Conservation (phyloP, 1,140 invertebrate genomes). For the Helicoverpa zea region DNA sequence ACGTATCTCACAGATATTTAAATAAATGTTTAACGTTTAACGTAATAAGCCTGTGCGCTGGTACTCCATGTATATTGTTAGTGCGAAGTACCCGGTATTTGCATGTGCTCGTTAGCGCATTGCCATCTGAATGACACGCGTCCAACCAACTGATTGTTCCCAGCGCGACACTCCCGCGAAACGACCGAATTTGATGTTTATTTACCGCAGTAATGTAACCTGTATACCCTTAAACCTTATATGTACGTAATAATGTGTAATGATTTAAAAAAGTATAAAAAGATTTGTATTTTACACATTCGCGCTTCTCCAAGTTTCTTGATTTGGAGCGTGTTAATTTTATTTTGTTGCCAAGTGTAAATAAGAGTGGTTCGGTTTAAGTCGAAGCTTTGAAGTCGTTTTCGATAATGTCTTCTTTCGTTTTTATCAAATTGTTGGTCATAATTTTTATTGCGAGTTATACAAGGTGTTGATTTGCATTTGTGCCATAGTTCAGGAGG, state of each 20-base stretch:
- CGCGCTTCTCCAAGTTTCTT: not conserved
- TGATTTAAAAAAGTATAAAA: constrained; percentile 45
- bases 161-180: constrained; percentile 34
- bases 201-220: constrained; percentile 38
- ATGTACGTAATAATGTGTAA: constrained; percentile 45
- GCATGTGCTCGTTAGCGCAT: constrained; percentile 84
- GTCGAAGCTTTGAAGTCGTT: constrained; percentile 3
- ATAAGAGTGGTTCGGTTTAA: constrained; percentile 6
- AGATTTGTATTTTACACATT: constrained; percentile 32
- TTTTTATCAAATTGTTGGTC: constrained; percentile 19
- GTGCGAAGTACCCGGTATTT: constrained; percentile 70
- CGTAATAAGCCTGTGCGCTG: constrained; percentile 55
- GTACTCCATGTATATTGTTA: constrained; percentile 73
- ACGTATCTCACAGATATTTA: not conserved
- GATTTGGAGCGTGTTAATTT: constrained; percentile 14
- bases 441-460: constrained; percentile 11
- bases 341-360: constrained; percentile 16
- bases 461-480: too few species aligned
- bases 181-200: constrained; percentile 46
- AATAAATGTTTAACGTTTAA: constrained; percentile 37
- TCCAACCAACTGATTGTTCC: constrained; percentile 70
- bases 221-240: constrained; percentile 50
- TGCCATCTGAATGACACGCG: constrained; percentile 75
- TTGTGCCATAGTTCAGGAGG: too few species aligned
- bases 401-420: constrained; percentile 31